Base-by-base conservation (phyloP, 1,140 invertebrate species). In the Drosophila ogumai region DNA sequence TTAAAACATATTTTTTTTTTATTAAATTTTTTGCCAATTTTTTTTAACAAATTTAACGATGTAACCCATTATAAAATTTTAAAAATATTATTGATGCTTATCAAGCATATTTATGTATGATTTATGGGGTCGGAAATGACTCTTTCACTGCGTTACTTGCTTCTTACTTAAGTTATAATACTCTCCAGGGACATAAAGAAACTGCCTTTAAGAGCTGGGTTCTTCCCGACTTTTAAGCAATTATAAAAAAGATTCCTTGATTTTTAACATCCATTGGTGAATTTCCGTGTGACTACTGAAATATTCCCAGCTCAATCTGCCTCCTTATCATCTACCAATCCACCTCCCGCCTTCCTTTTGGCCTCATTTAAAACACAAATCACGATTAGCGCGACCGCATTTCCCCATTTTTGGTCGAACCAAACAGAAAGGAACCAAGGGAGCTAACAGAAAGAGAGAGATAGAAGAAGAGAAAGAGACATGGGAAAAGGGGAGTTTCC, bases 331-430 rank as follows among this genome's bases (percentile, higher is more conserved):
- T 22, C 34, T 34, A 12, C 55, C 34, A 43, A 50, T 31, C 25
- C 32, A 34, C 32, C 41, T 54, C 17, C 50, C 41, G 25, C 36
- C 49, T 46, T 43, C 25, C 36, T 32, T 31, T 32, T 34, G 59
- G 54, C 32, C 50, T 69, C 57, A 81, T 87, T 87, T 79, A 25
- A 87, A 76, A 79, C 82, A 86, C 79, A 86, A 86, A 86, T 86
- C 82, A 86, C 65, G 82, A 81, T 85, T 85, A 85, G 75, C 61
- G 34, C 41, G 12, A 43, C 52, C 64, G 55, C 78, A 85, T 73
- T 77, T 85, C 60, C 60, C 65, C 49, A 65, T 52, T 65, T 81
- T 47, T 31, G 66, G 50, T 19, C 36, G 15, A 19, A 46, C 19
- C 40, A 50, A 57, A 28, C 22, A 28, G 13, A 49, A 40, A 56